These are phyloP conservation scores for Drosophila neutralis DNA, from an alignment of 2,888 invertebrate species.

Conservation along the genomic window DNA sequence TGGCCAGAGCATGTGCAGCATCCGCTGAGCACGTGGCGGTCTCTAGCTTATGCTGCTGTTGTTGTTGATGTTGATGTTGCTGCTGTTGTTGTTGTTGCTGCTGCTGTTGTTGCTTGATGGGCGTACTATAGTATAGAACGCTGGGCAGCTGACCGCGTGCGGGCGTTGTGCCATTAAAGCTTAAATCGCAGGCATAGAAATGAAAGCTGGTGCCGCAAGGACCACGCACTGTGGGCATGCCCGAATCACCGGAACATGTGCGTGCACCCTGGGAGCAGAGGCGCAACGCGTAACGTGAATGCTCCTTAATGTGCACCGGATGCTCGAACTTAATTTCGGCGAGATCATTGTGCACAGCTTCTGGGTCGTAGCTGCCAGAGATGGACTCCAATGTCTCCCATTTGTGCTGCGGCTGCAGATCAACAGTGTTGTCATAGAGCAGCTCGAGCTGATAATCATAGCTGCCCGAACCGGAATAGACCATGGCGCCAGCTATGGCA, in stretches of 20 bases:
- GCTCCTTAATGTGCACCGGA: slow-evolving; percentile 94
- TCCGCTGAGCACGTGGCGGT: slow-evolving; percentile 21
- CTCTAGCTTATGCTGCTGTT: slow-evolving; percentile 20
- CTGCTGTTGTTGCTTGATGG: slow-evolving; percentile 80
- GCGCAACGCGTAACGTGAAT: slow-evolving; percentile 94
- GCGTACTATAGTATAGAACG: slow-evolving; percentile 89
- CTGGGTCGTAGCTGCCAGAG: slow-evolving; percentile 93
- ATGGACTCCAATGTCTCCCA: slow-evolving; percentile 95
- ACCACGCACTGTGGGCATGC: slow-evolving; percentile 94
- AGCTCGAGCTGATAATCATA: slow-evolving; percentile 97
- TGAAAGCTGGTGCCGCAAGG: slow-evolving; percentile 96
- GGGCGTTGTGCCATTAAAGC: slow-evolving; percentile 98
- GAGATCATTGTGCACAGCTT: slow-evolving; percentile 94
- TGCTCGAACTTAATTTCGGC: slow-evolving; percentile 96
- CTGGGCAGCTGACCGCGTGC: slow-evolving; percentile 97
- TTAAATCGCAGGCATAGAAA: slow-evolving; percentile 95
- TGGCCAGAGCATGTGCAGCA: slow-evolving; percentile 34
- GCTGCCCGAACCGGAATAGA: slow-evolving; percentile 94
- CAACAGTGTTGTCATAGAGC: slow-evolving; percentile 89
- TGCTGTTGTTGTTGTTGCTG: slow-evolving; percentile 24
- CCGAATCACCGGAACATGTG: slow-evolving; percentile 97
- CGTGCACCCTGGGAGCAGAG: slow-evolving; percentile 95
- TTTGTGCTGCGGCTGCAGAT: slow-evolving; percentile 87
- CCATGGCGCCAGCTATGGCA: slow-evolving; percentile 94
- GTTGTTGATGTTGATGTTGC: slow-evolving; percentile 45